Base-by-base conservation (phyloP, 2,113 vertebrate species). In the sheep (Ovis aries) region DNA sequence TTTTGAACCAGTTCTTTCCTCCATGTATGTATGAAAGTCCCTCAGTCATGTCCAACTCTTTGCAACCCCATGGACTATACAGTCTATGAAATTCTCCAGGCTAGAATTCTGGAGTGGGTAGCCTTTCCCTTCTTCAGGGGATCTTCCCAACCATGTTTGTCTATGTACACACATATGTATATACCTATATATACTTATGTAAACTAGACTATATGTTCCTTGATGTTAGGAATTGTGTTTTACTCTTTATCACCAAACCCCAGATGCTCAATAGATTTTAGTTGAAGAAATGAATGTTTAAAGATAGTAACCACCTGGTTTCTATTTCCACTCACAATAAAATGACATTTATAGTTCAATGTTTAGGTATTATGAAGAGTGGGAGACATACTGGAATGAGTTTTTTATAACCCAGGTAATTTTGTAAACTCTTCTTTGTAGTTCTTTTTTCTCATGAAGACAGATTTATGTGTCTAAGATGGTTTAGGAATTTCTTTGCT, bases 211-310 rank as follows among this genome's bases (percentile, higher is more conserved):
- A 50, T 43, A 84, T 50, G 27, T 94, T 80, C 7, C n/a, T 95
- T 90, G 55, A 80, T 50, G 36, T 55, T 48, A 88, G 48, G 11
- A 78, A 90, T 86, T 87, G 6, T 95, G 2, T 91, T 94, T 94
- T 80, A 60, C n/a, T 67, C 25, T 81, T 80, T 83, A 85, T 74
- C 31, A 95, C 21, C 57, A 88, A 67, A 93, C 31, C 57, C 59
- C 91, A 89, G 45, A 52, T 78, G 7, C 3, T 53, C 45, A 48
- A 62, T 91, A 94, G 52, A 64, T 93, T 92, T 94, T 96, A 62
- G 23, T 27, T 95, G 50, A 95, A 86, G 74, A 93, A 87, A 96
- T 91, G 31, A 92, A 45, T 90, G 36, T 59, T 96, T 85, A 91
- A 96, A 74, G 31, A 74, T 29, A 92, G 67, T 71, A 57, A 96